These are phyloP conservation scores for Adelphocoris suturalis DNA, from an alignment of 2,888 invertebrate genomes.

Conservation along the genomic window DNA sequence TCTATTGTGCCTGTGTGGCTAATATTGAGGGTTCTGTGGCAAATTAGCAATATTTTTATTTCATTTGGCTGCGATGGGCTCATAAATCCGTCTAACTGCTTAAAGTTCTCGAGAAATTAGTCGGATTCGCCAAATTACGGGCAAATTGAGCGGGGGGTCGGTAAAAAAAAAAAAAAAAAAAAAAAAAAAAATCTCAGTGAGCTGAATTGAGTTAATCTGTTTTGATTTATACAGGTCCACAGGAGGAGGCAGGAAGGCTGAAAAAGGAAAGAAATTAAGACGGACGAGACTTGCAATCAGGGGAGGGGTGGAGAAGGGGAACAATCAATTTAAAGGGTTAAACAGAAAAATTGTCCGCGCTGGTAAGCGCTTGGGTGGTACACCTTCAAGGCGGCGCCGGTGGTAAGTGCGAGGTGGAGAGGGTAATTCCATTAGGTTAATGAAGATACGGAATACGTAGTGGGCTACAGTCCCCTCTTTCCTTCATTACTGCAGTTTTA, in stretches of 20 bases:
- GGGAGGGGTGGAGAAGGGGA: conserved; percentile 61
- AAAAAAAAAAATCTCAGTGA: conserved; percentile 28
- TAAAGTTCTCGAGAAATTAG: not conserved
- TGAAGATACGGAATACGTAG: conserved; percentile 80
- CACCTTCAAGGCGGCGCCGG: conserved; percentile 51
- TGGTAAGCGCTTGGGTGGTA: conserved; percentile 32
- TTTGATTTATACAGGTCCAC: conserved; percentile 72
- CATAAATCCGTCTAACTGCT: conserved; percentile 25
- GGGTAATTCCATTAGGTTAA: conserved; percentile 81
- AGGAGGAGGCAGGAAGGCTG: conserved; percentile 27
- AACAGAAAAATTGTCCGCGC: conserved; percentile 72
- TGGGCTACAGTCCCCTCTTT: conserved; percentile 70
- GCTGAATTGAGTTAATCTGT: conserved; percentile 72
- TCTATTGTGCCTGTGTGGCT: no score
- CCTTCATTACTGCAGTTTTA: conserved; percentile 73
- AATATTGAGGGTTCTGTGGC: no score
- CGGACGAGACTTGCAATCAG: conserved; percentile 70
- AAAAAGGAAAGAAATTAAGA: conserved; percentile 55
- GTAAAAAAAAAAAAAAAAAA: conserved; percentile 57
- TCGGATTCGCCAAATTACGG: not conserved
- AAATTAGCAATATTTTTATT: no score
- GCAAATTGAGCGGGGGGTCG: not conserved
- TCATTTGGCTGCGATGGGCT: not conserved
- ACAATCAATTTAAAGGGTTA: conserved; percentile 65
- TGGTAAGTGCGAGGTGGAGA: conserved; percentile 53